phyloP scores from a whole-genome alignment of 2,888 invertebrate species.

The Ellobium chinense region DNA sequence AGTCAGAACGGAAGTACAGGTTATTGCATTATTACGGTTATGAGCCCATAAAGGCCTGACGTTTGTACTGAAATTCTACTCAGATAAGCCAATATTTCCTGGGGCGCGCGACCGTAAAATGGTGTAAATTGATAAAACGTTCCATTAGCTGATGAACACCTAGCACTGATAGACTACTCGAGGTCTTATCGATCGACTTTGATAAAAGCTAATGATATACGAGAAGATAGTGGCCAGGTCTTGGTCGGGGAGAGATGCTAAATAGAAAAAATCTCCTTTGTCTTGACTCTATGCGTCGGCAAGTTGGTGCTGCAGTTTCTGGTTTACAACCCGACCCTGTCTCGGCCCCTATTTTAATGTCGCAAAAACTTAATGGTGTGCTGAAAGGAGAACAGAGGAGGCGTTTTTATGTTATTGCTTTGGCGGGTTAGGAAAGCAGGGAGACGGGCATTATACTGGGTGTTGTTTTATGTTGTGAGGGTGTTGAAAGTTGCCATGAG shows the following conservation, averaged over 20 bases:
- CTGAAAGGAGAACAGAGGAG: not conserved
- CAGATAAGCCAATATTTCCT: conserved; percentile 1
- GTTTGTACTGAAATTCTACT: not conserved
- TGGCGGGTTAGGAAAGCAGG: not conserved
- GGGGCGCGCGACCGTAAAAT: not conserved
- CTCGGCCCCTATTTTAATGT: too few species aligned
- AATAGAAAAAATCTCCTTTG: not conserved
- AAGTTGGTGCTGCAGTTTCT: not conserved
- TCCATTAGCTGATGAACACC: conserved; percentile 32
- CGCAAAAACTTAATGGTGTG: not conserved
- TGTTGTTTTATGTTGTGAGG: not conserved
- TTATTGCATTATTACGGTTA: not conserved
- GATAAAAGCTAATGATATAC: conserved; percentile 4
- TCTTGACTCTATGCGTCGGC: not conserved
- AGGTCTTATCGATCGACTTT: not conserved
- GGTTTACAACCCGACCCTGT: not conserved
- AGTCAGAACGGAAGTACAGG: too few species aligned
- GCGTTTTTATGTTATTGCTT: not conserved
- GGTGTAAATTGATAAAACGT: conserved; percentile 28
- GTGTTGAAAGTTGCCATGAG: not conserved
- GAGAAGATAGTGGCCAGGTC: not conserved
- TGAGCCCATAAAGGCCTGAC: not conserved
- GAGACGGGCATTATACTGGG: not conserved
- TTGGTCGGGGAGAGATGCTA: not conserved
- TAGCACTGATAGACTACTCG: not conserved